Conservation (phyloP, 2,113 vertebrate genomes). For the Perca fluviatilis region DNA sequence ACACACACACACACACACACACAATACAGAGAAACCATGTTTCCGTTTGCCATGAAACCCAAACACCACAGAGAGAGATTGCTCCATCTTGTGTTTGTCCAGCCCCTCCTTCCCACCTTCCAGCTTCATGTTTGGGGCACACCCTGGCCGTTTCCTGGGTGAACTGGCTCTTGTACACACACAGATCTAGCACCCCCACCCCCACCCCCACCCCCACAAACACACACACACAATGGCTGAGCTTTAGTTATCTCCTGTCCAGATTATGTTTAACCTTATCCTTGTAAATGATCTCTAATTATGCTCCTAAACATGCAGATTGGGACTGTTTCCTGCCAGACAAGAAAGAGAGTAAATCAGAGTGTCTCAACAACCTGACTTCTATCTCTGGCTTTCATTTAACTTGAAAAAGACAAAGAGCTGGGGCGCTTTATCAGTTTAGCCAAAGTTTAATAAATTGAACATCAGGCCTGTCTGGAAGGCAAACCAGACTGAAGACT, state of each 20-base stretch:
- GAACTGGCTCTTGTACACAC: constrained; percentile 43
- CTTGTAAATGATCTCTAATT: constrained; percentile 78
- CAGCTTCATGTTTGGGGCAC: constrained; percentile 74
- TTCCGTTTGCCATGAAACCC: constrained; percentile 66
- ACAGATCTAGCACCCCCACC: not conserved
- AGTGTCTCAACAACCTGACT: constrained; percentile 54
- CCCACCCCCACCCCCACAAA: constrained; percentile 8
- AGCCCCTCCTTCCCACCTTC: constrained; percentile 71
- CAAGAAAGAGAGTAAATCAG: constrained; percentile 49
- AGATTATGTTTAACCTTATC: constrained; percentile 79
- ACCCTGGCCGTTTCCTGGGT: constrained; percentile 70
- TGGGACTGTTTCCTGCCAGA: constrained; percentile 66
- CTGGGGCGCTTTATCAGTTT: not conserved
- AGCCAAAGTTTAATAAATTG: constrained; percentile 60
- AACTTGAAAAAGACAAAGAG: constrained; percentile 60
- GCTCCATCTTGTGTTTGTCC: constrained; percentile 75
- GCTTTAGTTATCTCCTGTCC: constrained; percentile 71
- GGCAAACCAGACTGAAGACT: constrained; percentile 35
- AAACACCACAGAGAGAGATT: constrained; percentile 71
- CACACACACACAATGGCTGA: constrained; percentile 45
- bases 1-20: constrained; percentile 23
- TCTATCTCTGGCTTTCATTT: constrained; percentile 72
- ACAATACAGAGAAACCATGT: constrained; percentile 58
- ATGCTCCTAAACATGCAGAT: constrained; percentile 67
- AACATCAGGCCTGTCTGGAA: constrained; percentile 49